These are phyloP conservation scores for Percopsis transmontana DNA, from an alignment of 2,113 vertebrate species.

Conservation along the genomic window DNA sequence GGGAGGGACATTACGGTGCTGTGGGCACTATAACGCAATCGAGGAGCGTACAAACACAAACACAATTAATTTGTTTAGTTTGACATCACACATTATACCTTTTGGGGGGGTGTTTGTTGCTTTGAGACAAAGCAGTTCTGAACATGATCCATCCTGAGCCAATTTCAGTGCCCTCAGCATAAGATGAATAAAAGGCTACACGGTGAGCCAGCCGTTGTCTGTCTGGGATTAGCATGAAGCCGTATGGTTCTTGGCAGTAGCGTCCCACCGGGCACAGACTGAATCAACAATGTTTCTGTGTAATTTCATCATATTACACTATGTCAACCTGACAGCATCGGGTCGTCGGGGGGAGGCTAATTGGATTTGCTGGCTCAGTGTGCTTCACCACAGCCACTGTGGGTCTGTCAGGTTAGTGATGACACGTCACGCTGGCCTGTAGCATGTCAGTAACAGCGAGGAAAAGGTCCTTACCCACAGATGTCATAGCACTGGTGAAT, in stretches of 20 bases:
- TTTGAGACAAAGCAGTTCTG: too few species aligned
- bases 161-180: neutral
- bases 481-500: slow-evolving; percentile 64
- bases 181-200: neutral
- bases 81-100: too few species aligned
- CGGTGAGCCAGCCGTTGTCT: slow-evolving; percentile 42
- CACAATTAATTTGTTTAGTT: too few species aligned
- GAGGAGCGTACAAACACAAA: too few species aligned
- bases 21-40: too few species aligned
- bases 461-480: slow-evolving; percentile 46
- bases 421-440: slow-evolving; percentile 53
- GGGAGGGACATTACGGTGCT: too few species aligned
- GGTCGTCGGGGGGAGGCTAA: slow-evolving; percentile 66
- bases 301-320: slow-evolving; percentile 69
- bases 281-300: slow-evolving; percentile 54
- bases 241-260: slow-evolving; percentile 48
- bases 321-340: slow-evolving; percentile 46
- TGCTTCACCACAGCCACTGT: slow-evolving; percentile 38
- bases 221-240: slow-evolving; percentile 47
- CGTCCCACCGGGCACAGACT: slow-evolving; percentile 46
- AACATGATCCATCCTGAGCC: neutral
- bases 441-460: slow-evolving; percentile 58
- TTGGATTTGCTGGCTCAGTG: slow-evolving; percentile 64
- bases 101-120: too few species aligned
- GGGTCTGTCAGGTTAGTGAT: slow-evolving; percentile 54